A percentile compares a stretch with the other conserved stretches of the same genome.
Evolutionary conservation across 1,140 invertebrate genomes (phyloP).

Genomic region (Mamestra configurata): DNA sequence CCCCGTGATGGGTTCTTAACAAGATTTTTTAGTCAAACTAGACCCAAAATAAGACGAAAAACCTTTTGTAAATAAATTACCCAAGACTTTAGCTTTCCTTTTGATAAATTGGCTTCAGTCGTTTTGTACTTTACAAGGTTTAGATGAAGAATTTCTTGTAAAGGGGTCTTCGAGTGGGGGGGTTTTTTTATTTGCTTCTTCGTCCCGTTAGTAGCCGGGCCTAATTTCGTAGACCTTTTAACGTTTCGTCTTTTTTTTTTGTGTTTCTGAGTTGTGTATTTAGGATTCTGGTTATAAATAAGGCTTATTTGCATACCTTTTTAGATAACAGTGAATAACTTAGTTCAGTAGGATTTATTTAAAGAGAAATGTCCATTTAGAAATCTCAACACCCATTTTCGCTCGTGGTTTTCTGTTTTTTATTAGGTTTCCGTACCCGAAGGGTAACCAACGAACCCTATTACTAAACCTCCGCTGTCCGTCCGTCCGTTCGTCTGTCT

Average conservation of each 20-base stretch:
- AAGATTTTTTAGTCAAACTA: slow-evolving; percentile 6
- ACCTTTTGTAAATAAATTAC: slow-evolving; percentile 4
- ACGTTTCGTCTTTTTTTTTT: background rate
- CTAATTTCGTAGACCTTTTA: background rate
- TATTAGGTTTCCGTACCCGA: too few species aligned
- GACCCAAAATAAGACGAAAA: background rate
- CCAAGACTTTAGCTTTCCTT: slow-evolving; percentile 8
- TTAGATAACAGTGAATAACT: too few species aligned
- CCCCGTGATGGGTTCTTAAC: background rate
- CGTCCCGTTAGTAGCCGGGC: background rate
- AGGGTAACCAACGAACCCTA: too few species aligned
- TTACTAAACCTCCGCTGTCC: too few species aligned
- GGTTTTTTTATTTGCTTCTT: background rate
- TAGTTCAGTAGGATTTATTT: too few species aligned
- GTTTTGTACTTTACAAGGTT: background rate
- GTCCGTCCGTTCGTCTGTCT: too few species aligned
- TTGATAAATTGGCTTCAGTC: background rate
- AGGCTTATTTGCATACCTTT: too few species aligned
- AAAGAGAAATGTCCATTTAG: too few species aligned
- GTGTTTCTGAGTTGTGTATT: background rate
- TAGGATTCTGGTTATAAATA: background rate
- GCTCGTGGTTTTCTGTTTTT: too few species aligned
- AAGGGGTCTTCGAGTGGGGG: background rate
- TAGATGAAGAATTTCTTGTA: background rate
- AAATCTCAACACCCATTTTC: too few species aligned